Percentiles rank a stretch among this genome's conserved stretches.
These are phyloP conservation scores for Toxostoma redivivum DNA, from an alignment of 2,113 vertebrate genomes.

Conservation along the genomic window DNA sequence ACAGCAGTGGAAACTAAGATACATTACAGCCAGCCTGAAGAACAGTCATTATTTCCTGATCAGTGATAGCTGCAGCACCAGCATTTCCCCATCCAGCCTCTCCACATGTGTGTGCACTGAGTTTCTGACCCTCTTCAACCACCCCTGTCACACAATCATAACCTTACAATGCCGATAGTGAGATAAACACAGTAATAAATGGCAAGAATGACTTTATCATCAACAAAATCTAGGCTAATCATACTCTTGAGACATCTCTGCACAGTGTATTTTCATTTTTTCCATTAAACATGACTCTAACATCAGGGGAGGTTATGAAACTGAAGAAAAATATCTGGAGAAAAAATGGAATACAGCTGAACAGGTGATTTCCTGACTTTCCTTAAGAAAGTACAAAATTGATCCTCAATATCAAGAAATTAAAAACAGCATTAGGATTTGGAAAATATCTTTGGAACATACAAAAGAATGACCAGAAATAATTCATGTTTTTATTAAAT, in stretches of 20 bases:
- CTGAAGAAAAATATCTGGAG: not conserved
- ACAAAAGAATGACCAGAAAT: not conserved
- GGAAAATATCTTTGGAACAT: not conserved
- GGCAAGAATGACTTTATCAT: not conserved
- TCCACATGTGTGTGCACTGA: not conserved
- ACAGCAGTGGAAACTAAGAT: not conserved
- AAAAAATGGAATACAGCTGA: not conserved
- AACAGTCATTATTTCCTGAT: not conserved
- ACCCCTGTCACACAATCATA: not conserved
- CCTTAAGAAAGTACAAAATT: not conserved
- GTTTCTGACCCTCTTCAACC: not conserved
- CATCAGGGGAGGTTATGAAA: not conserved
- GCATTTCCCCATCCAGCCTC: not conserved
- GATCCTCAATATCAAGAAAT: not conserved
- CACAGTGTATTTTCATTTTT: not conserved
- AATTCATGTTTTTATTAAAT: not conserved
- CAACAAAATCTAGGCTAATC: not conserved
- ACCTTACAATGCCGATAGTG: not conserved
- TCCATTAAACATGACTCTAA: not conserved
- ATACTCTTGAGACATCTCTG: not conserved
- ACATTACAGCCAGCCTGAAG: not conserved
- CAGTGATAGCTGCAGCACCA: not conserved
- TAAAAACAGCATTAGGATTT: not conserved
- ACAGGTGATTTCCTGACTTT: not conserved
- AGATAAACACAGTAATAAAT: constrained; percentile 10